These are phyloP conservation scores for Lordiphosa mommai DNA, from an alignment of 1,140 invertebrate genomes.

Conservation along the genomic window DNA sequence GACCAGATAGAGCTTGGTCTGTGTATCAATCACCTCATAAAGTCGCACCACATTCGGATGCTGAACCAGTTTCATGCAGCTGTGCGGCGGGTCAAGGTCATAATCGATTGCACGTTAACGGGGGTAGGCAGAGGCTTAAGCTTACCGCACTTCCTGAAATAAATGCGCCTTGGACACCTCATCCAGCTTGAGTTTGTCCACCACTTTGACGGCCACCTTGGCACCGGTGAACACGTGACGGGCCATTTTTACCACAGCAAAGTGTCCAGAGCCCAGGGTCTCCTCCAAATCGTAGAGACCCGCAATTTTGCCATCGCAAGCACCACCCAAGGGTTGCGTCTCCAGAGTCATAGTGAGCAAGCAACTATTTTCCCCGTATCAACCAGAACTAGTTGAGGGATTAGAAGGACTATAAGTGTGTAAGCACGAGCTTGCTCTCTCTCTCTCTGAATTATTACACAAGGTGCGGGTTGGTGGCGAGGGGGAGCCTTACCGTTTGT, in stretches of 20 bases:
- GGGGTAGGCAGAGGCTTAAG: neutral
- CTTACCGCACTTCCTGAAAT: constrained; percentile 91
- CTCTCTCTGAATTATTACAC: constrained; percentile 29
- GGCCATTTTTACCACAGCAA: constrained; percentile 99
- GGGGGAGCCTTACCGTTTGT: constrained; percentile 62
- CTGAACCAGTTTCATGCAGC: constrained; percentile 99
- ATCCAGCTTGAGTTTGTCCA: constrained; percentile 99
- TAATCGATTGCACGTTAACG: neutral
- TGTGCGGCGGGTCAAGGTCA: constrained; percentile 14
- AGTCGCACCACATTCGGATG: constrained; percentile 98
- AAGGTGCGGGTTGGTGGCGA: constrained; percentile 43
- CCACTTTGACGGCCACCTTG: constrained; percentile 97
- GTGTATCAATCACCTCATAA: constrained; percentile 99
- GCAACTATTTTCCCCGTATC: constrained; percentile 16
- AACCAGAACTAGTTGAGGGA: constrained; percentile 1
- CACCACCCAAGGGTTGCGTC: constrained; percentile 61
- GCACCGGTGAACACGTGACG: constrained; percentile 99
- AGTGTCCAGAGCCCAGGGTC: constrained; percentile 96
- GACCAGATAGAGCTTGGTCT: constrained; percentile 96
- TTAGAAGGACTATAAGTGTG: no score
- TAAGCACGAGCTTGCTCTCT: no score
- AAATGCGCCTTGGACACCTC: constrained; percentile 97
- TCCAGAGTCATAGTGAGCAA: constrained; percentile 61
- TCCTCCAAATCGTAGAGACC: constrained; percentile 98
- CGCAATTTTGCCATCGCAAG: constrained; percentile 95